Base-by-base conservation (phyloP, 2,888 invertebrate genomes). In the Nomada ruficornis region DNA sequence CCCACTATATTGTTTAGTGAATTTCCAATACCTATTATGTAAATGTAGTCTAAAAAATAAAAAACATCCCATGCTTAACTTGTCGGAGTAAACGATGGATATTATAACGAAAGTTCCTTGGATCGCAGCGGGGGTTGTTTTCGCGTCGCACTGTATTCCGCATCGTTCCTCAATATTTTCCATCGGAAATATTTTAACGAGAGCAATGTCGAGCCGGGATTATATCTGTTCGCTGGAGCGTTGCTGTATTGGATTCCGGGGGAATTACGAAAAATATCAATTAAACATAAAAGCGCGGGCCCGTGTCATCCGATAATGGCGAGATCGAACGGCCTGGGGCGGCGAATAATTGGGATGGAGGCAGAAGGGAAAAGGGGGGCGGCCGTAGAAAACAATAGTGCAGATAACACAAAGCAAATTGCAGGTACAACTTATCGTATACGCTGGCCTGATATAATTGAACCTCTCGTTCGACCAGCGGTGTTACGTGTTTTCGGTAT, bases 221-320 rank as follows among this genome's bases (percentile, higher is more conserved):
- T 92, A 91, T 93, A 91, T 92, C 90, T 92, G 91, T 92, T 90
- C 85, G 81, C 82, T 73, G 87, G 82, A 80, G 74, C 87, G 86
- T 82, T 79, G 79, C 82, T 79, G 81, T 89, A 86, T 88, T 88
- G 92, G 91, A 93, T 92, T 92, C 91, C 89, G 87, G 86, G 84
- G 89, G 92, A 91, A 92, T 92, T 93, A 93, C 93, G 91, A 93
- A 93, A 93, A 93, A 93, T 93, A 93, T 93, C 93, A 93, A 93
- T 93, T 93, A 93, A 93, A 93, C 93, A 93, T 91, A 92, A 93
- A 93, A 93, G 93, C 93, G 88, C 88, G 89, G 90, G 90, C 83
- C 89, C 92, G 91, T 93, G 93, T 93, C 93, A 93, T 93, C 93
- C 93, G 93, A 92, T 93, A 93, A 93, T 93, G 92, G 93, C 88